These are phyloP conservation scores for Alosa alosa DNA, from an alignment of 2,113 vertebrate genomes.

Conservation along the genomic window DNA sequence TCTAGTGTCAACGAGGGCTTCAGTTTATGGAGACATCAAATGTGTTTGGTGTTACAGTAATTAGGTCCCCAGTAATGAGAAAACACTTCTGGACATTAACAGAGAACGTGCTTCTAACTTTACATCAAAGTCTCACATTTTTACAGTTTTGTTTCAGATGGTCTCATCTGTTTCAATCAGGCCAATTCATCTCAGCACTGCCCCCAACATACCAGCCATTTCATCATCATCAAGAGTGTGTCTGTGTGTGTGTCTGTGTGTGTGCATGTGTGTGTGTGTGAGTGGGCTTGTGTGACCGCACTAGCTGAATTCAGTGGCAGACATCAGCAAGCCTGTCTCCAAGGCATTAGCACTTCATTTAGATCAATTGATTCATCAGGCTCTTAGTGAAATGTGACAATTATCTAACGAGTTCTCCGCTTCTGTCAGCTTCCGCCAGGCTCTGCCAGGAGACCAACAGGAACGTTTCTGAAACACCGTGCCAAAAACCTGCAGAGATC, in stretches of 20 bases:
- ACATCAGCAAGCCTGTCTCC: not conserved
- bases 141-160: not conserved
- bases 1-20: no score
- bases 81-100: not conserved
- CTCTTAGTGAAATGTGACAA: not conserved
- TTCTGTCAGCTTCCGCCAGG: no score
- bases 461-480: no score
- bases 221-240: not conserved
- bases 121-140: not conserved
- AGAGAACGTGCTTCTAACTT: not conserved
- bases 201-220: not conserved
- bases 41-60: no score
- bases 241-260: conserved; percentile 13
- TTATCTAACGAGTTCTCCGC: not conserved
- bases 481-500: no score
- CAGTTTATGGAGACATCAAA: no score
- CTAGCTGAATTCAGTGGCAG: not conserved
- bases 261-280: not conserved
- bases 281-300: not conserved
- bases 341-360: not conserved
- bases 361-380: conserved; percentile 2
- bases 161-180: conserved; percentile 8
- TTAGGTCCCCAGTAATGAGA: no score
- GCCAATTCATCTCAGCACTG: not conserved
- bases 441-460: no score